These are phyloP conservation scores for Pterocles gutturalis DNA, from an alignment of 2,113 vertebrate species.

Conservation along the genomic window DNA sequence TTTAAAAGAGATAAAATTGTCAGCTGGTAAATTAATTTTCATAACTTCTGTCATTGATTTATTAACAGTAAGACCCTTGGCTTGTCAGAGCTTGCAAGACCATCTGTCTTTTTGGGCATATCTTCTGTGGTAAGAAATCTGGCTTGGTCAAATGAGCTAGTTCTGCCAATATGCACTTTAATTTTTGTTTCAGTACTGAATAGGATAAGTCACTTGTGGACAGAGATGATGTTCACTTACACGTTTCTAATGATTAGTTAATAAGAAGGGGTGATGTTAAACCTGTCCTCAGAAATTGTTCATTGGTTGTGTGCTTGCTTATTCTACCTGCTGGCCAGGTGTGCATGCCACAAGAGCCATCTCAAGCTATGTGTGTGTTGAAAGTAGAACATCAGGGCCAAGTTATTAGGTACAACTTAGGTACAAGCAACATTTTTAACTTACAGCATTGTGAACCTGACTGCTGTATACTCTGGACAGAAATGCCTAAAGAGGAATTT, in stretches of 20 bases:
- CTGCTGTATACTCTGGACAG: neutral
- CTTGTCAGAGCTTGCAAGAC: neutral
- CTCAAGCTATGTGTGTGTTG: neutral
- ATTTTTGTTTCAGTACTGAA: slow-evolving; percentile 28
- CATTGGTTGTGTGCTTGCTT: neutral
- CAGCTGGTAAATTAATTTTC: neutral
- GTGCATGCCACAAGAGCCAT: neutral
- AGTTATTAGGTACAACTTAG: neutral
- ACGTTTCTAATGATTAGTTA: neutral
- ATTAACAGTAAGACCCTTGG: neutral
- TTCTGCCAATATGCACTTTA: neutral
- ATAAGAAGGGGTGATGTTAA: neutral
- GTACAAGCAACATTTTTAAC: neutral
- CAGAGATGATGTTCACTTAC: neutral
- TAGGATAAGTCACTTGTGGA: neutral
- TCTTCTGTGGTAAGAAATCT: neutral
- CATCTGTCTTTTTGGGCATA: neutral
- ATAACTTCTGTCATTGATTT: neutral
- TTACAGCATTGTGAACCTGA: neutral
- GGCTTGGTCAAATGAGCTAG: neutral
- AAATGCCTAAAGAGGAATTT: neutral
- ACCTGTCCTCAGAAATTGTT: neutral
- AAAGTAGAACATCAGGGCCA: neutral
- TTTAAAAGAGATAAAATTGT: slow-evolving; percentile 1
- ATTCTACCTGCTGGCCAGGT: neutral